Percentiles rank a stretch among this genome's conserved stretches.
These are phyloP conservation scores for Halcyon malimbica DNA, from an alignment of 2,113 vertebrate genomes.

Conservation along the genomic window DNA sequence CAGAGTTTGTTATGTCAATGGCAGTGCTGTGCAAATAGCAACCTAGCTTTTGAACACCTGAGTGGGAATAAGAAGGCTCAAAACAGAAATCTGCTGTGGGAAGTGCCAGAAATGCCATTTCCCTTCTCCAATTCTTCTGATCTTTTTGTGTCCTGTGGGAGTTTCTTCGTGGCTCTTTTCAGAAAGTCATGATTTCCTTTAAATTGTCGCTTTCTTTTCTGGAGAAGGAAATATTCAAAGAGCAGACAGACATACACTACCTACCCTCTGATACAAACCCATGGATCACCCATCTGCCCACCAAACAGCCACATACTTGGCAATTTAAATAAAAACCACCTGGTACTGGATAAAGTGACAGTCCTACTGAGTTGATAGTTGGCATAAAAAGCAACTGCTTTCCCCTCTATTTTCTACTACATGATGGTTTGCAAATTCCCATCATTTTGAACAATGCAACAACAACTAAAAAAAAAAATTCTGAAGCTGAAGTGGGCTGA, in stretches of 20 bases:
- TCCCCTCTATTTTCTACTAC: not conserved
- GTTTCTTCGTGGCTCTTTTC: not conserved
- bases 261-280: not conserved
- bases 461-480: not conserved
- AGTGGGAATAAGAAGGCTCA: conserved; percentile 8
- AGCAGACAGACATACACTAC: not conserved
- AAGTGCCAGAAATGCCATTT: not conserved
- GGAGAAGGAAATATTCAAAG: not conserved
- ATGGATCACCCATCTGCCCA: not conserved
- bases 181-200: not conserved
- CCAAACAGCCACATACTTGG: not conserved
- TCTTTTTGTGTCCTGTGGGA: not conserved
- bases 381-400: not conserved
- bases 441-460: not conserved
- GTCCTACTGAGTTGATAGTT: not conserved
- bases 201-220: not conserved
- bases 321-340: conserved; percentile 9
- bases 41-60: not conserved
- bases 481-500: not conserved
- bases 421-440: not conserved
- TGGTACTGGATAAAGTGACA: not conserved
- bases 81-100: not conserved
- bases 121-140: not conserved
- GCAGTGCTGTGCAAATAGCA: conserved; percentile 17
- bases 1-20: not conserved